phyloP scores from a whole-genome alignment of 1,140 invertebrate genomes.

The Hermetia illucens region DNA sequence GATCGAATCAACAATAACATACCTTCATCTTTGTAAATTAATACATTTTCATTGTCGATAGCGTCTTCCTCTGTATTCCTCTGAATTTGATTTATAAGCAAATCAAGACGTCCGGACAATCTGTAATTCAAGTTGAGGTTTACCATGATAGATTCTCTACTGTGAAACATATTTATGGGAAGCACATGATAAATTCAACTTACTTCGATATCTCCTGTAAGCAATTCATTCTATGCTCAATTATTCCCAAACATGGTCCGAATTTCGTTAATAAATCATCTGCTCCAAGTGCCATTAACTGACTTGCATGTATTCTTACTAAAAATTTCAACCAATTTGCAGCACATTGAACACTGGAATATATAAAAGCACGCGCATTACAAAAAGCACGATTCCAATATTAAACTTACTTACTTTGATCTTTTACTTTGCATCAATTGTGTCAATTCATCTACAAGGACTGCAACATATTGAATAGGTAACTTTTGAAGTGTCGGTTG shows the following conservation, averaged over 20 bases:
- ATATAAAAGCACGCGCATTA: slow-evolving; percentile 1
- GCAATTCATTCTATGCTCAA: slow-evolving; percentile 39
- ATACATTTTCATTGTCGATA: slow-evolving; percentile 31
- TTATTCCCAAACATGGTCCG: slow-evolving; percentile 40
- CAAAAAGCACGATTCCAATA: neutral
- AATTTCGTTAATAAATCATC: slow-evolving; percentile 29
- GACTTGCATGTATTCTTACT: slow-evolving; percentile 42
- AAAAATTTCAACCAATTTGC: slow-evolving; percentile 44
- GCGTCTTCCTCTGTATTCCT: slow-evolving; percentile 29
- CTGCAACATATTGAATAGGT: slow-evolving; percentile 43
- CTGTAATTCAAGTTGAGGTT: slow-evolving; percentile 16
- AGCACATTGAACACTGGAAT: slow-evolving; percentile 41
- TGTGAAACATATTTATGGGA: neutral
- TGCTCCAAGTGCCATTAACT: slow-evolving; percentile 35
- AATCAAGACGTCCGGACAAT: slow-evolving; percentile 40
- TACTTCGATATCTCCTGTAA: slow-evolving; percentile 32
- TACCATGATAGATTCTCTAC: neutral
- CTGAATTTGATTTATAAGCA: slow-evolving; percentile 39
- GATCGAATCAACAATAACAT: slow-evolving; percentile 8
- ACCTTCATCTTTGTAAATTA: slow-evolving; percentile 45
- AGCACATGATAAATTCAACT: slow-evolving; percentile 6
- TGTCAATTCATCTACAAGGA: slow-evolving; percentile 46
- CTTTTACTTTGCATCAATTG: slow-evolving; percentile 44
- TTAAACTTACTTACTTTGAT: slow-evolving; percentile 32
- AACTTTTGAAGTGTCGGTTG: slow-evolving; percentile 43